Evolutionary conservation across 2,113 vertebrate genomes (phyloP).

Genomic region (Romanogobio albipinnatus): DNA sequence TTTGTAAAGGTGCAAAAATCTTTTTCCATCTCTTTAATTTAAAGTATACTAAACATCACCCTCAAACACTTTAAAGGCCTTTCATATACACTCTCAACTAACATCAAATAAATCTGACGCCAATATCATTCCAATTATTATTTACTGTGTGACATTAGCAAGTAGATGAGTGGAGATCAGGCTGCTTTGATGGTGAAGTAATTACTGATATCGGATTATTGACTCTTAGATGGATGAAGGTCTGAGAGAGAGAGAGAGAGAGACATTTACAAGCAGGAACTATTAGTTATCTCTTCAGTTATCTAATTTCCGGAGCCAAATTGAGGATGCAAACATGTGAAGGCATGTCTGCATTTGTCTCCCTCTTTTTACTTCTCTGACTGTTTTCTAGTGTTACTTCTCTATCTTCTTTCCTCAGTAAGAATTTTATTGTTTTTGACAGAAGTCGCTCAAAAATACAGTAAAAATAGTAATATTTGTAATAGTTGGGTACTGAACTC

Average conservation of each 20-base stretch:
- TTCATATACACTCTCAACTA: background rate
- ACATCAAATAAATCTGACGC: background rate
- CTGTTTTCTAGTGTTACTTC: background rate
- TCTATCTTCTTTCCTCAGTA: background rate
- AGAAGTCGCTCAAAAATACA: background rate
- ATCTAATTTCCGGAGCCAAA: background rate
- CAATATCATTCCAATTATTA: constrained; percentile 14
- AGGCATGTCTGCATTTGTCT: background rate
- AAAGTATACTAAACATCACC: background rate
- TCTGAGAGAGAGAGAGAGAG: constrained; percentile 4
- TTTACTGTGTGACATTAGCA: constrained; percentile 31
- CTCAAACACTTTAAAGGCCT: background rate
- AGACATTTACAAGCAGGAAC: constrained; percentile 1
- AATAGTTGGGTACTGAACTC: too few species aligned
- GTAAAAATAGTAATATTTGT: background rate
- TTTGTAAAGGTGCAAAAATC: background rate
- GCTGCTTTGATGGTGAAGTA: constrained; percentile 39
- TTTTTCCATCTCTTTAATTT: background rate
- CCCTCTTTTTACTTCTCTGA: background rate
- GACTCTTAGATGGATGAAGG: constrained; percentile 26
- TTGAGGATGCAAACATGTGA: background rate
- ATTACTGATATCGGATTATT: constrained; percentile 42
- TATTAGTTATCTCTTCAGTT: constrained; percentile 12
- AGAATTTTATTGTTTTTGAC: background rate
- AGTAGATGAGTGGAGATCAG: constrained; percentile 32